A percentile compares a stretch with the other conserved stretches of the same genome.
These are phyloP conservation scores for Apostichopus japonicus DNA, from an alignment of 35 echinoderm and acorn worm genomes.

Conservation along the genomic window DNA sequence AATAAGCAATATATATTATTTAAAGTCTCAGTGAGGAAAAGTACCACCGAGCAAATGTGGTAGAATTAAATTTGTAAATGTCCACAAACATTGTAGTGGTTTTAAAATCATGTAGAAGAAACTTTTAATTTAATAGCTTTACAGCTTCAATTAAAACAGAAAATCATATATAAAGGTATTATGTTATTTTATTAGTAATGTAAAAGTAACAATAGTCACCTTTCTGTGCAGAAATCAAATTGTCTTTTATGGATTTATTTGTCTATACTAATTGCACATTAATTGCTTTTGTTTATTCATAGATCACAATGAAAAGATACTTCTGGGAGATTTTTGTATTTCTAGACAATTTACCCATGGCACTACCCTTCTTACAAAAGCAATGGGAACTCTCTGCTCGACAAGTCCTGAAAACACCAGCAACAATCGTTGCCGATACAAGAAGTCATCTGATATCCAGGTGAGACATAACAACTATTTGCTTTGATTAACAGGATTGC, in stretches of 20 bases:
- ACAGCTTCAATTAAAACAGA: no score
- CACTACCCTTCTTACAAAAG: constrained; percentile 26
- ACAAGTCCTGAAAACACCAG: constrained; percentile 21
- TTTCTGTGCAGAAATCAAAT: no score
- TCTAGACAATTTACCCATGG: background rate
- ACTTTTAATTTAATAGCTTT: no score
- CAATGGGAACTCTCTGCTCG: background rate
- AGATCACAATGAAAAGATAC: no score
- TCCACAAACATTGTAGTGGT: background rate
- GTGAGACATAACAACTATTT: background rate
- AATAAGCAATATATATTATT: background rate
- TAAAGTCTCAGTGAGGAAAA: background rate
- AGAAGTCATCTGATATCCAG: constrained; percentile 36
- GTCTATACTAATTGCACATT: no score
- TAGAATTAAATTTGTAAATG: background rate
- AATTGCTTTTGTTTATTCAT: no score
- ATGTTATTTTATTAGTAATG: no score
- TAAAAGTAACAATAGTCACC: no score
- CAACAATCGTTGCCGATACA: background rate
- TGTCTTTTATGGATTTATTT: no score
- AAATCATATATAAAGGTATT: no score
- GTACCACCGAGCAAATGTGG: background rate
- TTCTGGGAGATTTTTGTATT: background rate
- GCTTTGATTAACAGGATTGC: background rate
- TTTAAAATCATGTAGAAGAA: no score